Conservation (phyloP, 1,140 invertebrate species). For the Drosophila sechellia region DNA sequence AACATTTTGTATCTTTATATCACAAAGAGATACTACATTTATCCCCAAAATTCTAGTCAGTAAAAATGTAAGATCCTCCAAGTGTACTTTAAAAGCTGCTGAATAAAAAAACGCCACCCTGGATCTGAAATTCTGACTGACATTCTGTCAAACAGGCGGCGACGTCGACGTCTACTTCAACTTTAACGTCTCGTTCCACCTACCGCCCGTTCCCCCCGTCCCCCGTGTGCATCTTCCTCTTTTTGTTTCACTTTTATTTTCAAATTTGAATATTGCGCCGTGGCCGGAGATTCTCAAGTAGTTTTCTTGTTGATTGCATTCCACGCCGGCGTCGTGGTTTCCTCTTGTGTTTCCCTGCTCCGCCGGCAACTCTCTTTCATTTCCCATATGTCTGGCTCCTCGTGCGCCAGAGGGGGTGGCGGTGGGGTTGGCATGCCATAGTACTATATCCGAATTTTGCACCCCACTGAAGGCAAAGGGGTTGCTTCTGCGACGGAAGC, state of each 20-base stretch:
- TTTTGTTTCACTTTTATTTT: slow-evolving; percentile 75
- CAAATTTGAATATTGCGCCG: slow-evolving; percentile 71
- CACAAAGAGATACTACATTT: no score
- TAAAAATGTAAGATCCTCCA: not conserved
- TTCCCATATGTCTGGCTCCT: slow-evolving; percentile 66
- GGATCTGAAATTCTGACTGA: slow-evolving; percentile 54
- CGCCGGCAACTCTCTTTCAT: slow-evolving; percentile 53
- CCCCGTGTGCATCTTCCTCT: not conserved
- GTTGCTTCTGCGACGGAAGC: slow-evolving; percentile 23
- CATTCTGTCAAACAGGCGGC: slow-evolving; percentile 76
- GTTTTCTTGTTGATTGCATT: slow-evolving; percentile 79
- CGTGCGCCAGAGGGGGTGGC: not conserved
- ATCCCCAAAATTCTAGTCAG: not conserved
- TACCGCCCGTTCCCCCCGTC: not conserved
- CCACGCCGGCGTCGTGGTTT: slow-evolving; percentile 54
- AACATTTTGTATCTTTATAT: no score
- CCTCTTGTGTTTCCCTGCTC: not conserved
- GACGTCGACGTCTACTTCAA: slow-evolving; percentile 64
- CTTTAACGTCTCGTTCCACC: slow-evolving; percentile 15
- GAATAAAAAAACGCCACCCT: slow-evolving; percentile 26
- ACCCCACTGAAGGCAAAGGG: slow-evolving; percentile 42
- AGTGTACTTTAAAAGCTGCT: slow-evolving; percentile 33
- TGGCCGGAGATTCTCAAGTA: slow-evolving; percentile 70
- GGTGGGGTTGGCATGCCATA: not conserved
- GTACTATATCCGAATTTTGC: slow-evolving; percentile 26